These are phyloP conservation scores for Synanthedon vespiformis DNA, from an alignment of 2,888 invertebrate species.

Conservation along the genomic window DNA sequence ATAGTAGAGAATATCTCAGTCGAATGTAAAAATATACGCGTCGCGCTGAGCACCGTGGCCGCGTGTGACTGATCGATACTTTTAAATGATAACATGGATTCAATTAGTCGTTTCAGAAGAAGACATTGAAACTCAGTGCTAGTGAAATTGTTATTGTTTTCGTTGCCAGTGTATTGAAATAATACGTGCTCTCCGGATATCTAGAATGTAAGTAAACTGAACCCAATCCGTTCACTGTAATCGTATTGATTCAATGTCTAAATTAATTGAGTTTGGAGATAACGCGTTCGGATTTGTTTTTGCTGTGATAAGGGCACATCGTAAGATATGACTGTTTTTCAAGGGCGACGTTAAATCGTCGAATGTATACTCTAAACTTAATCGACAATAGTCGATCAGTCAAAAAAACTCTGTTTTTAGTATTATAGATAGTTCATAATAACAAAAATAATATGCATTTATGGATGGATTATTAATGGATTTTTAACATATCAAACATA, in stretches of 20 bases:
- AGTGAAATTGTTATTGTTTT: conserved; percentile 21
- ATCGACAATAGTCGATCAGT: no score
- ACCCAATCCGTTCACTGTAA: conserved; percentile 2
- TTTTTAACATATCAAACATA: no score
- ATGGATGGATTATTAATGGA: no score
- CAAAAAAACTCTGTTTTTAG: no score
- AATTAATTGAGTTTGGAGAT: conserved; percentile 33
- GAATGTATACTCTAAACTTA: no score
- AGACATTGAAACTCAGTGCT: conserved; percentile 42
- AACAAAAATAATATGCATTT: neutral
- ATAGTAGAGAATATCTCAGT: conserved; percentile 48
- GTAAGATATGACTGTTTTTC: conserved; percentile 11
- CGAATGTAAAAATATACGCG: conserved; percentile 66
- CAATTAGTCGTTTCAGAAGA: conserved; percentile 57
- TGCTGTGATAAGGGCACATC: conserved; percentile 36
- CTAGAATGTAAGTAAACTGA: conserved; percentile 36
- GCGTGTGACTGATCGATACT: conserved; percentile 68
- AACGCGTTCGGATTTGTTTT: conserved; percentile 51
- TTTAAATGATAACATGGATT: conserved; percentile 70
- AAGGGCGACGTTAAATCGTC: neutral
- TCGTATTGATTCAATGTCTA: conserved; percentile 53
- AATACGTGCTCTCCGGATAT: conserved; percentile 15
- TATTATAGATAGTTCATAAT: neutral
- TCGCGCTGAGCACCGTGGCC: conserved; percentile 53
- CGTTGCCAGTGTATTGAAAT: conserved; percentile 13